Conservation (phyloP, 2,113 vertebrate species). For the Corynorhinus townsendii region DNA sequence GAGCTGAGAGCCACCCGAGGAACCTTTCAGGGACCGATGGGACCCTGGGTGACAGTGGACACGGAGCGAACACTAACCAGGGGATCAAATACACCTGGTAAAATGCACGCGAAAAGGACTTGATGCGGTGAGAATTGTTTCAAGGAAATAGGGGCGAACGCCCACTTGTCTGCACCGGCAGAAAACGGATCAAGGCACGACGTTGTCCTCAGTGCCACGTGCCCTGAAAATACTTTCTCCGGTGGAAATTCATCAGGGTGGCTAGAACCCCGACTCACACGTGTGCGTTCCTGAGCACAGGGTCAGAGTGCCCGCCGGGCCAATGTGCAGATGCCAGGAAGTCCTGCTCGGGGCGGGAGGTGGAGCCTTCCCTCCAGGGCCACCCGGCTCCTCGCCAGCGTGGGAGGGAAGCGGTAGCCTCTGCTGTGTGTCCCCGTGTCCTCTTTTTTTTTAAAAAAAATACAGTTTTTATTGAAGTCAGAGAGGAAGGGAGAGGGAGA, state of each 20-base stretch:
- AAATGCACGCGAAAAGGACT: background rate
- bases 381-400: background rate
- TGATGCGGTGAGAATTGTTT: background rate
- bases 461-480: too few species aligned
- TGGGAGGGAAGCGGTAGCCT: background rate
- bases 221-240: slow-evolving; percentile 21
- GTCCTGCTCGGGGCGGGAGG: background rate
- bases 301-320: background rate
- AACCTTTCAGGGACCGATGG: background rate
- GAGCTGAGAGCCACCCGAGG: background rate
- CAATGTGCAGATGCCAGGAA: background rate
- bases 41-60: background rate
- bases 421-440: background rate
- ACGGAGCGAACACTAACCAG: background rate
- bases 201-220: background rate
- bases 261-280: background rate
- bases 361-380: background rate
- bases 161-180: background rate
- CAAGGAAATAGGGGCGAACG: background rate
- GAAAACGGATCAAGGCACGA: background rate
- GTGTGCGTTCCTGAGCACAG: slow-evolving; percentile 6
- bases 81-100: background rate
- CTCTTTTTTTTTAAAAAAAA: too few species aligned
- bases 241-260: background rate
- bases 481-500: too few species aligned